These are phyloP conservation scores for Cirrhinus mrigala DNA, from an alignment of 2,797 vertebrate genomes.

Conservation along the genomic window DNA sequence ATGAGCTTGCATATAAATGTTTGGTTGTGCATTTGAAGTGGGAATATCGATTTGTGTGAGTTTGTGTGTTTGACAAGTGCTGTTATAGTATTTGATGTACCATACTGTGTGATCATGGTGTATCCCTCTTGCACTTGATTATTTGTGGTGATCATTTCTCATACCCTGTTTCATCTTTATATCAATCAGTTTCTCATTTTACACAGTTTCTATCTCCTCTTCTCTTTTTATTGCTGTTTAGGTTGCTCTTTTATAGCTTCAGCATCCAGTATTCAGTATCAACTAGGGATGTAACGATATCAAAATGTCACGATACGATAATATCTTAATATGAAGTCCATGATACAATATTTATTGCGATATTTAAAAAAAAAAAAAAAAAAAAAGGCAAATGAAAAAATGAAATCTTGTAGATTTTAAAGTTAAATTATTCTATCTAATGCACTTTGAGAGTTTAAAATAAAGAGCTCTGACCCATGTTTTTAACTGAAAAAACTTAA, in stretches of 20 bases:
- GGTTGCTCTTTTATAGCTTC: neutral
- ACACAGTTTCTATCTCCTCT: neutral
- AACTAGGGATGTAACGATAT: no score
- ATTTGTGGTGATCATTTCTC: slow-evolving; percentile 18
- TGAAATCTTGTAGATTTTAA: no score
- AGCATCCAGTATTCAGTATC: no score
- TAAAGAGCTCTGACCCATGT: no score
- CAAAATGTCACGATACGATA: no score
- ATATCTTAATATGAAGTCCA: no score
- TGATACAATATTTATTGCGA: no score
- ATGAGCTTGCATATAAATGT: neutral
- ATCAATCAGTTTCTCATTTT: neutral
- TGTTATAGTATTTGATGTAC: slow-evolving; percentile 5
- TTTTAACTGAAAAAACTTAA: no score
- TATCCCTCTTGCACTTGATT: neutral
- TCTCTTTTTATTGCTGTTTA: neutral
- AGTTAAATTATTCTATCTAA: no score
- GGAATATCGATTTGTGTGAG: neutral
- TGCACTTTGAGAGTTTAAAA: no score
- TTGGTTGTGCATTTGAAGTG: neutral
- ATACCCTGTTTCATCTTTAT: neutral
- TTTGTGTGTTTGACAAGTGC: neutral
- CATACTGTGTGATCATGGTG: neutral
- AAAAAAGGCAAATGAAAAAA: no score
- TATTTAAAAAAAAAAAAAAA: no score